phyloP scores from a whole-genome alignment of 1,140 invertebrate genomes.

The Bombus pascuorum region DNA sequence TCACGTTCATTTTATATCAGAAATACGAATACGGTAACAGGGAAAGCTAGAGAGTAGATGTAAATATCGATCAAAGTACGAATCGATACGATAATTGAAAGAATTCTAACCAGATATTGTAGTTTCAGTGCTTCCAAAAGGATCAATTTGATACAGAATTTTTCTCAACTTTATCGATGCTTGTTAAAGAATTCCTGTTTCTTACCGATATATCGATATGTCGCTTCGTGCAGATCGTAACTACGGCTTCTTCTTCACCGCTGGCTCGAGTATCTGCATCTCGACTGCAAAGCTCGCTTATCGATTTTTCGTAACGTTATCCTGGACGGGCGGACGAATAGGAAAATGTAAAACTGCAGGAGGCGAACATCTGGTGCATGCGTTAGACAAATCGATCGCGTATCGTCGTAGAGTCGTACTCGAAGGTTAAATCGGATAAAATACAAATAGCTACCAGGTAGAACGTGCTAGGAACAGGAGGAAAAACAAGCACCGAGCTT shows the following conservation, averaged over 20 bases:
- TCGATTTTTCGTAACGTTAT: conserved; percentile 37
- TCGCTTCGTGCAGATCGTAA: neutral
- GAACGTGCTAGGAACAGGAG: neutral
- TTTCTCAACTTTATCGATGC: neutral
- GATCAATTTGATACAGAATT: too few relatives aligned
- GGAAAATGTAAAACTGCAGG: conserved; percentile 27
- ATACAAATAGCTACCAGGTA: neutral
- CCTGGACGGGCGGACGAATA: neutral
- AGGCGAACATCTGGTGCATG: neutral
- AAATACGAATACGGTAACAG: too few relatives aligned
- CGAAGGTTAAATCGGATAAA: neutral
- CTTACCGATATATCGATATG: neutral
- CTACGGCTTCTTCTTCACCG: neutral
- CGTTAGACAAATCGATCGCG: neutral
- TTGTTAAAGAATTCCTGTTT: neutral
- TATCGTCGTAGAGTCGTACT: neutral
- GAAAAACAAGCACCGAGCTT: too few relatives aligned
- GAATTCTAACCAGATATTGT: too few relatives aligned
- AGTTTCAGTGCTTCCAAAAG: too few relatives aligned
- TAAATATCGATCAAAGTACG: too few relatives aligned
- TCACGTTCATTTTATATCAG: too few relatives aligned
- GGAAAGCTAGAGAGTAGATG: too few relatives aligned
- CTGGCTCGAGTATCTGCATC: conserved; percentile 10
- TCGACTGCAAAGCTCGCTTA: conserved; percentile 37
- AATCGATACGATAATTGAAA: too few relatives aligned